These are phyloP conservation scores for Elachura formosa DNA, from an alignment of 2,113 vertebrate genomes.

Conservation along the genomic window DNA sequence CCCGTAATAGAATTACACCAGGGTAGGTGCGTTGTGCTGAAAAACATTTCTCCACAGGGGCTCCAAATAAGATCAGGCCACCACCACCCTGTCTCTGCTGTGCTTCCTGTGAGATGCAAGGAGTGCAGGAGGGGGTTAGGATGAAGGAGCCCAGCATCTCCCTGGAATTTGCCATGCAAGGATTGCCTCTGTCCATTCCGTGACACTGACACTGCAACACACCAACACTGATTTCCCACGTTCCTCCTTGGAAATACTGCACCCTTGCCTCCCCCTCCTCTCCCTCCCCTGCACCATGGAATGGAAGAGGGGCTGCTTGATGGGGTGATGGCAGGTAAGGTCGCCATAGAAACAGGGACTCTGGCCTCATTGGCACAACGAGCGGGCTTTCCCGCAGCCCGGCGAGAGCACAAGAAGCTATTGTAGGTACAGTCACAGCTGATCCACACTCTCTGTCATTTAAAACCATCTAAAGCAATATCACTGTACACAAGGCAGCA, in stretches of 20 bases:
- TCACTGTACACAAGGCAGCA: fast-evolving
- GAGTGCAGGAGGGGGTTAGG: neutral
- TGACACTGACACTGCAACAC: fast-evolving
- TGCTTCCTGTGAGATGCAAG: neutral
- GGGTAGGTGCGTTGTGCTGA: neutral
- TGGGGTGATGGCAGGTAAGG: neutral
- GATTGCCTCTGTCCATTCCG: neutral
- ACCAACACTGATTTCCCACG: neutral
- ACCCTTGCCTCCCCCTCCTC: neutral
- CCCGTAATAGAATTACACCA: neutral
- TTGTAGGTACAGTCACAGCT: neutral
- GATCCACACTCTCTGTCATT: neutral
- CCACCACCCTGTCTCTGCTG: neutral
- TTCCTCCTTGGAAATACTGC: neutral
- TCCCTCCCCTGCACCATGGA: neutral
- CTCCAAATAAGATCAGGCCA: neutral
- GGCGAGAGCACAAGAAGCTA: neutral
- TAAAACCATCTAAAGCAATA: neutral
- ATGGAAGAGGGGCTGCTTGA: neutral
- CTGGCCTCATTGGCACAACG: neutral
- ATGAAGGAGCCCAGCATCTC: neutral
- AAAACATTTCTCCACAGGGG: neutral
- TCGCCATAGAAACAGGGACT: slow-evolving; percentile 41
- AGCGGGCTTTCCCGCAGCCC: neutral
- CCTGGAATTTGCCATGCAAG: fast-evolving